Conservation (phyloP, 35 echinoderm and acorn worm species). For the Diadema setosum region DNA sequence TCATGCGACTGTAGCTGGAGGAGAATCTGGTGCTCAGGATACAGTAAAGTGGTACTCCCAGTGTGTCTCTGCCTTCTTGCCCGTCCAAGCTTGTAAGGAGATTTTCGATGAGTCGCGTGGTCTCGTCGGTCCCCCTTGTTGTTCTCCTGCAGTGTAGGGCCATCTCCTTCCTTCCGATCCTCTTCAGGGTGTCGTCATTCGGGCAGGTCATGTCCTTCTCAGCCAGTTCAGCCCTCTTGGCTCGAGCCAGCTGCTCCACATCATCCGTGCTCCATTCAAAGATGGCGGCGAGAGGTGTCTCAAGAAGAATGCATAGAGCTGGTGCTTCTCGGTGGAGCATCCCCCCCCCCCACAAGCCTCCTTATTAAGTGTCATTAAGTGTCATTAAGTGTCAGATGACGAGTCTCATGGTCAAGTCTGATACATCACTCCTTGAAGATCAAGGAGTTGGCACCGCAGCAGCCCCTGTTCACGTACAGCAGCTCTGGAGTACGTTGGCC, state of each 20-base stretch:
- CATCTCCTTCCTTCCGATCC: neutral
- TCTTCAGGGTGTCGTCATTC: neutral
- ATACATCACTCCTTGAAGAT: neutral
- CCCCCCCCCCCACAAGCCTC: neutral
- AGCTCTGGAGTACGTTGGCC: neutral
- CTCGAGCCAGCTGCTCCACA: no score
- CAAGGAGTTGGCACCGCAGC: neutral
- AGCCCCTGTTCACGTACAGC: slow-evolving; percentile 22
- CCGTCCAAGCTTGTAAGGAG: neutral
- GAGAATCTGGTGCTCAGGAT: neutral
- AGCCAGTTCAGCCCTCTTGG: neutral
- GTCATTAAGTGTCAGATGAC: neutral
- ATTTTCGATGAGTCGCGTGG: neutral
- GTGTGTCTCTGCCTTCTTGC: neutral
- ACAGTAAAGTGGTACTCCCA: neutral
- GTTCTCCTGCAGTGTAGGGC: slow-evolving; percentile 22
- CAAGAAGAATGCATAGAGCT: neutral
- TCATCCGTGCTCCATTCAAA: no score
- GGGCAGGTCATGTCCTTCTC: neutral
- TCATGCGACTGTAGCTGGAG: neutral
- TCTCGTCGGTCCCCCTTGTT: slow-evolving; percentile 19
- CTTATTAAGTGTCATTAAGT: neutral
- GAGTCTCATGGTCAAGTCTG: neutral
- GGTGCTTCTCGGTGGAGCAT: neutral
- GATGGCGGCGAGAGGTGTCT: no score